These are phyloP conservation scores for Calephelis perditalis DNA, from an alignment of 2,888 invertebrate species.

Conservation along the genomic window DNA sequence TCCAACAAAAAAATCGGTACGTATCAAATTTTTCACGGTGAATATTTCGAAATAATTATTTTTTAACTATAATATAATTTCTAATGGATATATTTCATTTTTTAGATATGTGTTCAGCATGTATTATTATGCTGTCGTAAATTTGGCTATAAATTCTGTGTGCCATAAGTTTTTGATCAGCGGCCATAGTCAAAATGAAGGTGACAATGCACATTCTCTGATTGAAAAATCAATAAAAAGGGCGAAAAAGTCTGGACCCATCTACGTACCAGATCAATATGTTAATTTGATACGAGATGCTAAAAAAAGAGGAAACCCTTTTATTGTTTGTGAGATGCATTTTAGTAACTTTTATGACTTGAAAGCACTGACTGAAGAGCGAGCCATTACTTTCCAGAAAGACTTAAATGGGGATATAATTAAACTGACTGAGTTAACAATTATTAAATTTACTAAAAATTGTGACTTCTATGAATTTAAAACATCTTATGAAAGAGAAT, in stretches of 20 bases:
- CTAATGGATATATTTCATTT: too few relatives aligned
- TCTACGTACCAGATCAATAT: slow-evolving; percentile 1
- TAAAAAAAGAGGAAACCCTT: slow-evolving; percentile 15
- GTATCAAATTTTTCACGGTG: too few relatives aligned
- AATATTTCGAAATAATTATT: not conserved
- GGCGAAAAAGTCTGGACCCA: not conserved
- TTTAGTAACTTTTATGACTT: slow-evolving; percentile 15
- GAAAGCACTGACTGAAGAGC: slow-evolving; percentile 6
- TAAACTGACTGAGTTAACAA: too few relatives aligned
- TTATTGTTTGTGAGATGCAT: slow-evolving; percentile 13
- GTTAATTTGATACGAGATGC: slow-evolving; percentile 8
- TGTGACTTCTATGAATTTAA: too few relatives aligned
- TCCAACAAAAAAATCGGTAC: not conserved
- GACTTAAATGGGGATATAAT: too few relatives aligned
- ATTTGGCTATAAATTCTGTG: not conserved
- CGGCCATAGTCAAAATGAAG: not conserved
- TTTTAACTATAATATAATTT: not conserved
- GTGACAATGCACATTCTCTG: slow-evolving; percentile 14
- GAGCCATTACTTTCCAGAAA: too few relatives aligned
- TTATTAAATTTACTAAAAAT: too few relatives aligned
- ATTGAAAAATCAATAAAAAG: not conserved
- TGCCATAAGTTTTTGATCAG: not conserved
- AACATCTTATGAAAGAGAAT: too few relatives aligned
- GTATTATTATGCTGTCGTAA: too few relatives aligned
- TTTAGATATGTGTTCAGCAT: too few relatives aligned